Conservation (phyloP, 2,888 invertebrate species). For the Brachypalpus laphriformis region DNA sequence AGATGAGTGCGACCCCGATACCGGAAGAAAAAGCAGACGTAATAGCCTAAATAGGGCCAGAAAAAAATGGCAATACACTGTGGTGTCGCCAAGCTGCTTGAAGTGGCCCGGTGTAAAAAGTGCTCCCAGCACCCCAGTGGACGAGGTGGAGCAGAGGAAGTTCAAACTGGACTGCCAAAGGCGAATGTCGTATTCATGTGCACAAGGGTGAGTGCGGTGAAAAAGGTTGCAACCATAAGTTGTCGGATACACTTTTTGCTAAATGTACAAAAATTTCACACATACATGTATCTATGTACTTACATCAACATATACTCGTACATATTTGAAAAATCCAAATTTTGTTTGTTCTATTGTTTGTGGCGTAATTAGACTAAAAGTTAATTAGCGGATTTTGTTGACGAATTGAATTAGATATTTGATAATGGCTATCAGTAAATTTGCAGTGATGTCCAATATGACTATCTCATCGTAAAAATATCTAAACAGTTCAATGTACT, state of each 20-base stretch:
- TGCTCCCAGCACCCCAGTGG: constrained; percentile 1
- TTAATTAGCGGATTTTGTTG: neutral
- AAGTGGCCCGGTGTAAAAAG: constrained; percentile 39
- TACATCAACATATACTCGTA: too few relatives aligned
- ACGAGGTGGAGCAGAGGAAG: neutral
- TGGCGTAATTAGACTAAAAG: neutral
- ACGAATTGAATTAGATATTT: neutral
- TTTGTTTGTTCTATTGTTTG: neutral
- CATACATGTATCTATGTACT: too few relatives aligned
- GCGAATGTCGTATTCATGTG: constrained; percentile 38
- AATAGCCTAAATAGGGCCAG: constrained; percentile 33
- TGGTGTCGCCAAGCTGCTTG: constrained; percentile 29
- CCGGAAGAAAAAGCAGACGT: constrained; percentile 34
- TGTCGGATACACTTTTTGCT: neutral
- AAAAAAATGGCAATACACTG: constrained; percentile 56
- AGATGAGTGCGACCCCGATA: neutral
- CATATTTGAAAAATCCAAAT: neutral
- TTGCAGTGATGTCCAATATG: neutral
- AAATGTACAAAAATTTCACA: too few relatives aligned
- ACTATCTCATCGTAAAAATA: neutral
- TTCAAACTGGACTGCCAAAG: constrained; percentile 12
- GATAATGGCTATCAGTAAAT: neutral
- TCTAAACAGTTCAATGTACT: neutral
- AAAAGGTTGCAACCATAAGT: neutral
- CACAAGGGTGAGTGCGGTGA: constrained; percentile 35